Base-by-base conservation (phyloP, 53 echinoderm and acorn worm species). In the Paelopatides confundens region DNA sequence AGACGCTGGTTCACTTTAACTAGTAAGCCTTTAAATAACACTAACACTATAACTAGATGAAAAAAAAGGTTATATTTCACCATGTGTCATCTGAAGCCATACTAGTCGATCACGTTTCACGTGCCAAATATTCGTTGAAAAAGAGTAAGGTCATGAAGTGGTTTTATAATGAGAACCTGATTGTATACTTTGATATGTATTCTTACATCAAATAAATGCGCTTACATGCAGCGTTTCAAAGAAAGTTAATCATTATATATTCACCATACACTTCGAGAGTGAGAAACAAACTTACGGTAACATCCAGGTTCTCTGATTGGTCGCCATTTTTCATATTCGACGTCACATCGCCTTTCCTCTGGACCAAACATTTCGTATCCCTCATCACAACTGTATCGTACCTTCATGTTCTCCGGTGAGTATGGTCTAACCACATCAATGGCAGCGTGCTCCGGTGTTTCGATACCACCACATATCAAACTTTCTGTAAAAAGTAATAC, bases 331-430 rank as follows among this genome's bases (percentile, higher is more conserved):
- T 97, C 97, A 36, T 89, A 93, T 86, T 97, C 95, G 2, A 89
- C 85, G 10, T 95, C 90, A 86, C 97, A 97, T 21, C 50, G 63
- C 21, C 95, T 53, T 58, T 92, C 90, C 39, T 90, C 84, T 14
- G 91, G 87, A 18, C 97, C 97, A 79, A 91, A 97, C 12, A 95
- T 77, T 78, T 97, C 93, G 54, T 93, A 97, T 37, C 95, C 95
- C 47, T 95, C 94, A 86, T 97, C 93, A 65, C 97, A 97, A 52
- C 92, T 86, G 93, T 95, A 95, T 15, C 82, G 51, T 2, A 93
- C 90, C 69, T 92, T 89, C 85, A 95, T 87, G 66, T 93, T 77
- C 86, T 97, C 97, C 0, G 94, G 94, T 12, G 87, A 69, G 37
- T 82, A 82, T 9, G 87, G 81, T 32, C 95, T 92, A 3, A 87